Conservation (phyloP, 2,888 invertebrate genomes). For the Clunio marinus region DNA sequence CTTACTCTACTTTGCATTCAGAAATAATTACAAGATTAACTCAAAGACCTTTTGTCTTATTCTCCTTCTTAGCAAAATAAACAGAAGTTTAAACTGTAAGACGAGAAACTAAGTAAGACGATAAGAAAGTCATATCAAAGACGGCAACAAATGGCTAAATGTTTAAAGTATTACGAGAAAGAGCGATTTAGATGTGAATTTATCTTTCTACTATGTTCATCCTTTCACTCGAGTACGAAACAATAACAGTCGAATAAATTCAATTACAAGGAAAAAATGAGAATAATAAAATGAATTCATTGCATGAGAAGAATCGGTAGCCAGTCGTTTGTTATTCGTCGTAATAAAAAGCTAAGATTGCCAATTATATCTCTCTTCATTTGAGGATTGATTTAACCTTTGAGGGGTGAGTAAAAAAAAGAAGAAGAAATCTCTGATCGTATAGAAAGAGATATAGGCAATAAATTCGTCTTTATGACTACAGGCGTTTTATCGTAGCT, state of each 20-base stretch:
- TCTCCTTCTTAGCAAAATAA: too few species aligned
- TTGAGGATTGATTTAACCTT: constrained; percentile 22
- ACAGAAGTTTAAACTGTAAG: background rate
- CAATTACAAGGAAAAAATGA: background rate
- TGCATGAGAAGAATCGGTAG: background rate
- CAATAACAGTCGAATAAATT: background rate
- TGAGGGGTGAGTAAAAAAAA: background rate
- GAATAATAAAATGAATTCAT: background rate
- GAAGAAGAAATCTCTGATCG: background rate
- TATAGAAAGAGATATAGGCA: background rate
- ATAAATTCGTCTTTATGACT: background rate
- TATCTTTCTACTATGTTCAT: background rate
- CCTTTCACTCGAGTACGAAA: too few species aligned
- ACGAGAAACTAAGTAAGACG: constrained; percentile 2
- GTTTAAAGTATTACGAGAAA: background rate
- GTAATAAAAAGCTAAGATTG: constrained; percentile 19
- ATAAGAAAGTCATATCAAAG: background rate
- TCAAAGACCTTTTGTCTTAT: too few species aligned
- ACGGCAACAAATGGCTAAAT: background rate
- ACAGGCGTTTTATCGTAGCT: background rate
- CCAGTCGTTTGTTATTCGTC: background rate
- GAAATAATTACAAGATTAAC: too few species aligned
- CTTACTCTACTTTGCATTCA: too few species aligned
- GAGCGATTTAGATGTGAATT: background rate
- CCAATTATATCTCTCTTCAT: constrained; percentile 26